phyloP scores from a whole-genome alignment of 37 sponge, comb jelly and placozoan species.

The Ianthella basta region DNA sequence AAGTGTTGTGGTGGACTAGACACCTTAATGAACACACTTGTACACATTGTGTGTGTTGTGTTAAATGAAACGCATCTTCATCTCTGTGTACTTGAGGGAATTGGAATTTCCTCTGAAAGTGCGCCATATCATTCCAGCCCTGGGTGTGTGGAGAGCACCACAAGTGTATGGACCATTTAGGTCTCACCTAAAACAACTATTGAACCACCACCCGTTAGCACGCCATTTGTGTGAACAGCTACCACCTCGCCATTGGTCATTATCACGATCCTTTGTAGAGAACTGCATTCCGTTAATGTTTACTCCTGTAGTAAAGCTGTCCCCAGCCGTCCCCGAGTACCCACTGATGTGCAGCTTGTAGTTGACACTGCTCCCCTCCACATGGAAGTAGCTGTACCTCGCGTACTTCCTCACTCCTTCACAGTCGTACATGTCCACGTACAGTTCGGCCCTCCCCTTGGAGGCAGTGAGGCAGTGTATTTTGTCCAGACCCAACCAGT shows the following conservation, averaged over 20 bases:
- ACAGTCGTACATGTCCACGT: conserved; percentile 9
- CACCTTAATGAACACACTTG: too few relatives aligned
- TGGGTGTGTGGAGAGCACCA: too few relatives aligned
- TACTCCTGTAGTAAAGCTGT: background rate
- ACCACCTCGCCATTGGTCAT: background rate
- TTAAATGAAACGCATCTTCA: conserved; percentile 12
- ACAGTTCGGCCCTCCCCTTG: conserved; percentile 2
- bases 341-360: conserved; percentile 27
- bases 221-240: too few relatives aligned
- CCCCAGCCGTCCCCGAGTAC: conserved; percentile 1
- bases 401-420: conserved; percentile 15
- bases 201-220: background rate
- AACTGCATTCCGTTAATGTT: conserved; percentile 9
- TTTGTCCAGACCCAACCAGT: conserved; percentile 34
- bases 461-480: conserved; percentile 25
- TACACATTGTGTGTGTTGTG: background rate
- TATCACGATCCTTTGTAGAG: conserved; percentile 2
- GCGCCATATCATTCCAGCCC: background rate
- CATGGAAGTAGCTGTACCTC: conserved; percentile 19
- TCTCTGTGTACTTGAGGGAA: conserved; percentile 32
- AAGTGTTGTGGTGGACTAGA: too few relatives aligned
- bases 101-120: background rate
- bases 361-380: background rate
- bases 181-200: background rate
- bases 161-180: conserved; percentile 4